Conservation (phyloP, 2,888 invertebrate species). For the Phorcus lineatus region DNA sequence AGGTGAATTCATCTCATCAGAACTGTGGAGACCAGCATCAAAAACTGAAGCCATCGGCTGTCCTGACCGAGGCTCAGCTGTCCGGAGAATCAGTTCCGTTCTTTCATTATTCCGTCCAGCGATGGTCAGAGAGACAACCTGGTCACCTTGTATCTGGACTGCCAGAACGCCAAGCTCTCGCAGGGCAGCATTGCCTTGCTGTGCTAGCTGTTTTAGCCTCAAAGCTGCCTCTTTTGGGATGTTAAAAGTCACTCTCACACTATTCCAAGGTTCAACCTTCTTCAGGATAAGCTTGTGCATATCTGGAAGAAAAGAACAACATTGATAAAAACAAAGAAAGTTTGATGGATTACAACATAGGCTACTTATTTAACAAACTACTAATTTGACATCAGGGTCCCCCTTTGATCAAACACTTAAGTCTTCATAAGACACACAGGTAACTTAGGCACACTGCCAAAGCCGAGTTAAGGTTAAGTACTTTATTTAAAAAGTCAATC, state of each 20-base stretch:
- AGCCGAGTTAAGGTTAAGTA: no score
- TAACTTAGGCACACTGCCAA: no score
- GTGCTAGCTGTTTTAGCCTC: conserved; percentile 91
- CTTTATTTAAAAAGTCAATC: no score
- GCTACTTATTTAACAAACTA: no score
- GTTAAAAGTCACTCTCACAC: conserved; percentile 96
- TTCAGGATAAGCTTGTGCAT: conserved; percentile 81
- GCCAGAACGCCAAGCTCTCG: conserved; percentile 94
- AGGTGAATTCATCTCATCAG: conserved; percentile 49
- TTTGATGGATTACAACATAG: no score
- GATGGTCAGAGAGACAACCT: conserved; percentile 81
- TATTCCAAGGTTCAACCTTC: conserved; percentile 98
- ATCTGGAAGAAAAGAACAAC: conserved; percentile 61
- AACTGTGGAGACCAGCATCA: conserved; percentile 33
- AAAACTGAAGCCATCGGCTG: conserved; percentile 31
- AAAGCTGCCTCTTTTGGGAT: conserved; percentile 97
- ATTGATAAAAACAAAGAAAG: no score
- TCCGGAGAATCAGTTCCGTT: conserved; percentile 79
- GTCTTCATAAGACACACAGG: no score
- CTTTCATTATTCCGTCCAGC: conserved; percentile 82
- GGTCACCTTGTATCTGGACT: conserved; percentile 86
- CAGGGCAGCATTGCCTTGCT: conserved; percentile 88
- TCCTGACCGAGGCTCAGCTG: conserved; percentile 49
- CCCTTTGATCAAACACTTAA: no score
- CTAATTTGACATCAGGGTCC: no score